Evolutionary conservation across 2,888 invertebrate genomes (phyloP).

Genomic region (Pterostichus madidus): DNA sequence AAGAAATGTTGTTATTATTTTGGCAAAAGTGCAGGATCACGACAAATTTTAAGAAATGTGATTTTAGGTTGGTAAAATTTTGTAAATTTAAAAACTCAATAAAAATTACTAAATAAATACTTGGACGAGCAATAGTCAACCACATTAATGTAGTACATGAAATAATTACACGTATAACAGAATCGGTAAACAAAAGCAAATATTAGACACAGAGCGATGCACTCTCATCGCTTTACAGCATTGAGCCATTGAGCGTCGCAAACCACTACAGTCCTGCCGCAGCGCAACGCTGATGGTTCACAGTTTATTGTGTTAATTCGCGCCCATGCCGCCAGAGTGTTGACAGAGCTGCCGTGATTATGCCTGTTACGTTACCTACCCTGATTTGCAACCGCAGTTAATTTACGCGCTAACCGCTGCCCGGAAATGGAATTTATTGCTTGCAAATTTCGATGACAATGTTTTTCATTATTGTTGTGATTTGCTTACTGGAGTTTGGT

Average conservation of each 20-base stretch:
- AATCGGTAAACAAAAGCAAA: not conserved
- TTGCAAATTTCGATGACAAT: constrained; percentile 49
- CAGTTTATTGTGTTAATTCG: constrained; percentile 63
- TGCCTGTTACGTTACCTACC: constrained; percentile 40
- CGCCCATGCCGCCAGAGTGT: constrained; percentile 26
- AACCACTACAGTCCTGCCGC: constrained; percentile 29
- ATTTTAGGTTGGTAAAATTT: too few relatives aligned
- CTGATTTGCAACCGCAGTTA: constrained; percentile 59
- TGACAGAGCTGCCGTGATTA: constrained; percentile 33
- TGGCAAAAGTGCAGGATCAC: too few relatives aligned
- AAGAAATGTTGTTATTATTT: too few relatives aligned
- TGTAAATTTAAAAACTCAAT: too few relatives aligned
- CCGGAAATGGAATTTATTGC: constrained; percentile 46
- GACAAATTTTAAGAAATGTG: too few relatives aligned
- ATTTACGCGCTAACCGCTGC: constrained; percentile 48
- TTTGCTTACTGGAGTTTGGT: constrained; percentile 19
- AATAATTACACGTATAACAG: not conserved
- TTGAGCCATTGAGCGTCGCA: not conserved
- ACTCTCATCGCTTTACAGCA: constrained; percentile 3
- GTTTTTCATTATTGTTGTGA: constrained; percentile 30
- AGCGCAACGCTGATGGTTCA: constrained; percentile 25
- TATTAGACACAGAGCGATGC: not conserved
- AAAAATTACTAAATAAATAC: too few relatives aligned
- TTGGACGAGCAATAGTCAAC: too few relatives aligned
- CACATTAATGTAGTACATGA: too few relatives aligned